A percentile compares a stretch with the other conserved stretches of the same genome.
Evolutionary conservation across 2,113 vertebrate species (phyloP).

Genomic region (Muntiacus muntjak): DNA sequence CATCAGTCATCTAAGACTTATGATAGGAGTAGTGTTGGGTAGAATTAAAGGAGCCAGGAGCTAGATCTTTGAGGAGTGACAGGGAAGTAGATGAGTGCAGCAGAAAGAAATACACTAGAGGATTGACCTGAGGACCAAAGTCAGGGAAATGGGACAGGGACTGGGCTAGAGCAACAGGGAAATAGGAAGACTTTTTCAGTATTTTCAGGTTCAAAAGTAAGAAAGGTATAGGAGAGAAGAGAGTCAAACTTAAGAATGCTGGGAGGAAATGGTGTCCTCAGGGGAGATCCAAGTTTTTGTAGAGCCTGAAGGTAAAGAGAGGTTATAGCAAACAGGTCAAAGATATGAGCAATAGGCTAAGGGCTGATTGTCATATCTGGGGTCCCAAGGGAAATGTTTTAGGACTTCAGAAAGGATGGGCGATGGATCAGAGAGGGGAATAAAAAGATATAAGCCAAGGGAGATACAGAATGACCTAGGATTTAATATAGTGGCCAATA

Average conservation of each 20-base stretch:
- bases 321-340: neutral
- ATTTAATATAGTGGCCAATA: neutral
- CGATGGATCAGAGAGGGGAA: neutral
- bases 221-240: neutral
- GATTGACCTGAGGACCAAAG: neutral
- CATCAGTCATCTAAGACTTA: neutral
- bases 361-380: neutral
- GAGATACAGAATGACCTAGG: neutral
- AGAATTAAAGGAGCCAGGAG: neutral
- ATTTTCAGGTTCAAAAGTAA: neutral
- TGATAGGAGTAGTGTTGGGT: fast-evolving
- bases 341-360: neutral
- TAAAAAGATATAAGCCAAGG: neutral
- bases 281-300: neutral
- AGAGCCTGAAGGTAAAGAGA: neutral
- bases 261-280: neutral
- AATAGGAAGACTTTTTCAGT: neutral
- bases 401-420: neutral
- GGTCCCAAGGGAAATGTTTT: neutral
- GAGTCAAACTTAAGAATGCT: neutral
- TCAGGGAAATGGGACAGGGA: neutral
- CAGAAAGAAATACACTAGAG: neutral
- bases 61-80: neutral
- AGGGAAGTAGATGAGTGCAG: neutral
- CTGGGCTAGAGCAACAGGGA: neutral